Conservation (phyloP, 2,113 vertebrate genomes). For the Dermatemys mawii region DNA sequence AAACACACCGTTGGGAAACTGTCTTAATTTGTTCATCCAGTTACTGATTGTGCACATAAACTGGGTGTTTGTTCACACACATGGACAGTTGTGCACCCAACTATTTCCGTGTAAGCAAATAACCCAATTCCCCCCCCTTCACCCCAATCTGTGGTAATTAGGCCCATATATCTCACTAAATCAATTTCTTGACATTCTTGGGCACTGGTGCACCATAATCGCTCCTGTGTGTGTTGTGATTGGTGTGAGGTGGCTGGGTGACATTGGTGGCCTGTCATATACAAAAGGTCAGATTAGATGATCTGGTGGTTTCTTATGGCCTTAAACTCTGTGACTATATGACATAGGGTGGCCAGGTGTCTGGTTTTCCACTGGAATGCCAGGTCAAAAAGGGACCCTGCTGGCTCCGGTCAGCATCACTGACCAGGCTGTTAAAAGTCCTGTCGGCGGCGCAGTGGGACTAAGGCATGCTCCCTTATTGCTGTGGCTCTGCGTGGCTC, state of each 20-base stretch:
- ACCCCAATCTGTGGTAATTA: background rate
- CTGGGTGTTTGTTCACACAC: background rate
- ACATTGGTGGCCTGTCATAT: background rate
- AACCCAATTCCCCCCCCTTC: background rate
- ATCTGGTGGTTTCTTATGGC: background rate
- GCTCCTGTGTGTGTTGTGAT: background rate
- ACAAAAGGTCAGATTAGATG: background rate
- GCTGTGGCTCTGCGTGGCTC: too few relatives aligned
- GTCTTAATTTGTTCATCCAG: background rate
- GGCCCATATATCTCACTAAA: background rate
- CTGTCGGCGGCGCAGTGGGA: too few relatives aligned
- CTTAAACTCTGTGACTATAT: background rate
- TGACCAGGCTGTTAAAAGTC: too few relatives aligned
- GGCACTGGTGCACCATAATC: background rate
- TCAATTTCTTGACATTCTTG: background rate
- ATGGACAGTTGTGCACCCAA: background rate
- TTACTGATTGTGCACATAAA: background rate
- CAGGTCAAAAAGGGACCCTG: too few relatives aligned
- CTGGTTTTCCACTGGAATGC: too few relatives aligned
- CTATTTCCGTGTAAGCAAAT: background rate
- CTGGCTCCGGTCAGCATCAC: too few relatives aligned
- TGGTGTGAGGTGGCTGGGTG: background rate
- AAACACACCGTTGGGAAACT: background rate
- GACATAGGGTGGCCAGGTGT: background rate
- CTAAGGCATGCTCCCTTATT: too few relatives aligned